Base-by-base conservation (phyloP, 2,797 vertebrate species). In the Alosa sapidissima region DNA sequence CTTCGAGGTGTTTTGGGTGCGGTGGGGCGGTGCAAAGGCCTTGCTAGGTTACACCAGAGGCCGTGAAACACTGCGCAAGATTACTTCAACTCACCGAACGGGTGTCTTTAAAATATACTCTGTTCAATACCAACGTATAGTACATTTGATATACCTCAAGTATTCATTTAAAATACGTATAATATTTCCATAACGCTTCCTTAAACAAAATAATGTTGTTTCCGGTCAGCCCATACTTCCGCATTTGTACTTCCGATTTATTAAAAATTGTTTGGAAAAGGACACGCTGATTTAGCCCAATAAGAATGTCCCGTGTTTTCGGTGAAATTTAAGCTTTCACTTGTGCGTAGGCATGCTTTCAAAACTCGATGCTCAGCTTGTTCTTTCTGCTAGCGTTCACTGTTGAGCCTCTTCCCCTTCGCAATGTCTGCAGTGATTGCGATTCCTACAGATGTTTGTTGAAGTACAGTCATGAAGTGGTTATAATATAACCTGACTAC, bases 141-240 rank as follows among this genome's bases (percentile, higher is more conserved):
- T 47, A 36, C 68, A 16, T 3, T 5, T 60, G 21, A 1, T 47
- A 78, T 47, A 3, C 5, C 16, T 21, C 4, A 47, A 47, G 45
- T 45, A 47, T 47, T 45, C 1, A 9, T 45, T 8, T 72, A 16
- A 45, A 48, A 84, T 82, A 16, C 14, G 13, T 41, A 7, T 47
- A 49, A 51, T 41, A 72, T 58, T 33, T 65, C 72, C 49, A 55
- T 45, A 86, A 75, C 24, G 48, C 83, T n/a, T n/a, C 52, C 16
- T 51, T 51, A 51, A 48, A 36, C 81, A 41, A 62, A 54, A 82
- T 68, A 54, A 41, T 84, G 81, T 45, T 60, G 60, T 85, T 86
- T 89, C 88, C 87, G 89, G 87, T 86, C 86, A 89, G 86, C 78
- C 85, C 62, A 55, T 75, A 87, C 87, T 89, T 89, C 87, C 88